phyloP scores from a whole-genome alignment of 2,888 invertebrate genomes.

The Andrena praecox region DNA sequence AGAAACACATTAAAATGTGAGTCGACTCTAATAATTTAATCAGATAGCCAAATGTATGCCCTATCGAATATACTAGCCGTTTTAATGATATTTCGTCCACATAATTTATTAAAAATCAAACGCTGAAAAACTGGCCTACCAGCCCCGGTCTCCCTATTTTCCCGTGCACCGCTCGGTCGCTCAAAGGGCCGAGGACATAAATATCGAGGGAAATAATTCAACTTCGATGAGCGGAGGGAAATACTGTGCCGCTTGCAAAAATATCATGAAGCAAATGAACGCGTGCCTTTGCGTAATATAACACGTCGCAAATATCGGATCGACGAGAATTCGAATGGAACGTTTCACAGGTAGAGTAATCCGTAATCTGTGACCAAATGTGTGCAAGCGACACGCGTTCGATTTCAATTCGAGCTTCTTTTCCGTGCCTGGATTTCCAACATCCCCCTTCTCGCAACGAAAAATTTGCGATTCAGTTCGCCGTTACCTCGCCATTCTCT shows the following conservation, averaged over 20 bases:
- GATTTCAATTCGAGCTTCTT: neutral
- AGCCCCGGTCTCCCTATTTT: no score
- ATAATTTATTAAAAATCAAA: no score
- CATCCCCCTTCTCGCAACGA: neutral
- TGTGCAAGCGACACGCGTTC: neutral
- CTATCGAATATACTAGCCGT: no score
- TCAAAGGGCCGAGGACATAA: neutral
- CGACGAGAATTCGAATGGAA: neutral
- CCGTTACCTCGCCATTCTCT: slow-evolving; percentile 11
- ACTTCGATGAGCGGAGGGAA: neutral
- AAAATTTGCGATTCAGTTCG: neutral
- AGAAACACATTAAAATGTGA: no score
- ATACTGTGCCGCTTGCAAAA: neutral
- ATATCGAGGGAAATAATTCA: slow-evolving; percentile 44
- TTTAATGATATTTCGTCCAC: no score
- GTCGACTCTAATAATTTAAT: no score
- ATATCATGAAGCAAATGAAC: slow-evolving; percentile 2
- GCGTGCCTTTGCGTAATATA: neutral
- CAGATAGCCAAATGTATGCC: no score
- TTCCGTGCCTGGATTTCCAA: neutral
- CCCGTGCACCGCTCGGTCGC: no score
- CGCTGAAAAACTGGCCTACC: no score
- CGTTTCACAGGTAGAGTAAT: neutral
- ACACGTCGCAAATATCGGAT: slow-evolving; percentile 8
- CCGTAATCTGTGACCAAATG: slow-evolving; percentile 13